These are phyloP conservation scores for Agelastica alni DNA, from an alignment of 2,888 invertebrate genomes.

Conservation along the genomic window DNA sequence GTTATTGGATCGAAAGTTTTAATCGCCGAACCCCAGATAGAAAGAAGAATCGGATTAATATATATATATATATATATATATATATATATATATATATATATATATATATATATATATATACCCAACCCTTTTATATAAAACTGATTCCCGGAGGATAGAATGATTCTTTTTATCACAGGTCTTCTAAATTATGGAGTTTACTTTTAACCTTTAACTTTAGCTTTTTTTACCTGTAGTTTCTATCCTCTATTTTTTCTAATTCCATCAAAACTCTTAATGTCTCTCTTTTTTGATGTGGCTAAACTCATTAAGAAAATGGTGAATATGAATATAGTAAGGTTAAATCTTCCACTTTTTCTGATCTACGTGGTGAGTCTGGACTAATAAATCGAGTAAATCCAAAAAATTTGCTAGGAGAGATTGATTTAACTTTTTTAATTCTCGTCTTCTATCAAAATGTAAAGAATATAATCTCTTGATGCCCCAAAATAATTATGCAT, in stretches of 20 bases:
- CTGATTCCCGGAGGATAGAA: no score
- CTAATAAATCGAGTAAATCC: conserved; percentile 89
- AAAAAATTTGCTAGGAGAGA: conserved; percentile 93
- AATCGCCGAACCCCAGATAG: no score
- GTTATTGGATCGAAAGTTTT: no score
- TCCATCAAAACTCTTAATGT: conserved; percentile 97
- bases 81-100: no score
- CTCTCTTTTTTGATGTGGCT: conserved; percentile 95
- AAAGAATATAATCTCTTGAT: conserved; percentile 91
- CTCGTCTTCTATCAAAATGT: conserved; percentile 92
- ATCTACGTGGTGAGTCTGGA: conserved; percentile 90
- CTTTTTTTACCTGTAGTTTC: conserved; percentile 73
- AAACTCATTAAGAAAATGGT: conserved; percentile 97
- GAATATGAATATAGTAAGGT: conserved; percentile 96
- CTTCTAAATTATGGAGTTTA: no score
- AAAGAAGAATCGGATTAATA: no score
- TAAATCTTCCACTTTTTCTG: conserved; percentile 93
- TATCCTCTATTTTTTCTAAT: conserved; percentile 80
- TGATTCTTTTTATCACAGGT: no score
- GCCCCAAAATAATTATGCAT: conserved; percentile 70
- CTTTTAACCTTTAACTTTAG: no score
- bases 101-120: no score
- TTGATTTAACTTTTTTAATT: conserved; percentile 93
- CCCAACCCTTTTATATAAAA: no score
- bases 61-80: no score